Conservation (phyloP, 2,888 invertebrate species). For the Drosophila hamatofila region DNA sequence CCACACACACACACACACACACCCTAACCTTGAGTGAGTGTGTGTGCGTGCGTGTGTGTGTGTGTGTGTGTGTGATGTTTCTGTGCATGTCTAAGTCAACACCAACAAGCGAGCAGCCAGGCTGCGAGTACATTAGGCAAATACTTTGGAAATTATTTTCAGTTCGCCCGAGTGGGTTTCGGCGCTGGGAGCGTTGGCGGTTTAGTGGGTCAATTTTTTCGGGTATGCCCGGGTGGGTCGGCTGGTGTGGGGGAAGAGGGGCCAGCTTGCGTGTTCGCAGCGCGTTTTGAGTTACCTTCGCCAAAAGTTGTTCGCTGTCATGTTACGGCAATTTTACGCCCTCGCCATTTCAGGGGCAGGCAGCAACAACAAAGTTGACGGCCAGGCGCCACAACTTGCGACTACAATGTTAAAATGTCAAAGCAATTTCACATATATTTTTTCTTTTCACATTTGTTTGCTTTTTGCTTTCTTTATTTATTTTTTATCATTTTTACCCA, state of each 20-base stretch:
- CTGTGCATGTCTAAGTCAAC: conserved; percentile 61
- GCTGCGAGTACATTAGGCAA: conserved; percentile 71
- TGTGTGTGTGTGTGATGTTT: background rate
- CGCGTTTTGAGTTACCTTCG: conserved; percentile 75
- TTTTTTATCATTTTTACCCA: conserved; percentile 20
- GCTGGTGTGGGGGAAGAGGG: background rate
- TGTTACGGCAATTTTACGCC: conserved; percentile 80
- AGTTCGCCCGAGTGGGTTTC: conserved; percentile 29
- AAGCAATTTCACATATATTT: conserved; percentile 45
- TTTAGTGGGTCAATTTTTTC: conserved; percentile 33
- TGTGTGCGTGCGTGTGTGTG: background rate
- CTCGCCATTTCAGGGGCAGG: conserved; percentile 70
- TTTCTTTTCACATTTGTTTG: conserved; percentile 20
- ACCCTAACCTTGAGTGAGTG: background rate
- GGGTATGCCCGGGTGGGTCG: background rate
- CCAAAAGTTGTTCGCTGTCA: conserved; percentile 75
- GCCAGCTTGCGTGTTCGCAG: conserved; percentile 64
- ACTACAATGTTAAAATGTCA: conserved; percentile 60
- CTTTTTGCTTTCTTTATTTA: background rate
- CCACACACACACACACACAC: background rate
- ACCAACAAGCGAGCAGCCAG: conserved; percentile 57
- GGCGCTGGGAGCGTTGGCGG: conserved; percentile 9
- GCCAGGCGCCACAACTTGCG: conserved; percentile 40
- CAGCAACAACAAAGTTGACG: conserved; percentile 34
- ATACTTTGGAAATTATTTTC: conserved; percentile 49